Base-by-base conservation (phyloP, 2,888 invertebrate species). In the Morpho helenor region DNA sequence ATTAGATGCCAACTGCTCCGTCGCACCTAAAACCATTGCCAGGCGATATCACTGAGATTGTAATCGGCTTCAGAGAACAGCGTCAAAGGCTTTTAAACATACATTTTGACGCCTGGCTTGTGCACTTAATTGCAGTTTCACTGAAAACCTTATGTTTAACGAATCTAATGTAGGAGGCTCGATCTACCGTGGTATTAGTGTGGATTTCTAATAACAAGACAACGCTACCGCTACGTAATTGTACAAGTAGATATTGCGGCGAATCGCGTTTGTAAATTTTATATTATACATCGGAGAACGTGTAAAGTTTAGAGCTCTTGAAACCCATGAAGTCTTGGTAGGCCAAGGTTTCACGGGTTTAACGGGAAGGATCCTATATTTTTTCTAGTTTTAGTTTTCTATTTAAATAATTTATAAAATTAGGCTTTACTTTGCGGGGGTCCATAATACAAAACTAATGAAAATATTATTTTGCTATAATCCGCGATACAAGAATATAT, bases 41-140 rank as follows among this genome's bases (percentile, higher is more conserved):
- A 43, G 22, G 47, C 49, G 57, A 49, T 45, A 46, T 55, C 57
- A 44, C 42, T 63, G 57, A 64, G 71, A 68, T 71, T 62, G 60
- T 66, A 63, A 70, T 70, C 71, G 57, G 62, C 66, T 63, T 77
- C 75, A 72, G 65, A 65, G 71, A 78, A 69, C 66, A 49, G 67
- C 60, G 68, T 69, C 73, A 75, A 67, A 73, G 71, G 69, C 69
- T 65, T 68, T 69, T 72, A 72, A 62, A 56, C 59, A 60, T 48
- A 51, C 60, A 57, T 55, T 64, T 52, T 57, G 60, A 62, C 60
- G 62, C 59, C 60, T 57, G 52, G 58, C 58, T 57, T 51, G 59
- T 61, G 61, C 48, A 60, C 60, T 59, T 63, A 59, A 61, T 61
- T 61, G 61, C 56, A 56, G 54, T 59, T 56, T 56, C 61, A 59